These are phyloP conservation scores for Drosophila barbarae DNA, from an alignment of 2,888 invertebrate genomes.

Conservation along the genomic window DNA sequence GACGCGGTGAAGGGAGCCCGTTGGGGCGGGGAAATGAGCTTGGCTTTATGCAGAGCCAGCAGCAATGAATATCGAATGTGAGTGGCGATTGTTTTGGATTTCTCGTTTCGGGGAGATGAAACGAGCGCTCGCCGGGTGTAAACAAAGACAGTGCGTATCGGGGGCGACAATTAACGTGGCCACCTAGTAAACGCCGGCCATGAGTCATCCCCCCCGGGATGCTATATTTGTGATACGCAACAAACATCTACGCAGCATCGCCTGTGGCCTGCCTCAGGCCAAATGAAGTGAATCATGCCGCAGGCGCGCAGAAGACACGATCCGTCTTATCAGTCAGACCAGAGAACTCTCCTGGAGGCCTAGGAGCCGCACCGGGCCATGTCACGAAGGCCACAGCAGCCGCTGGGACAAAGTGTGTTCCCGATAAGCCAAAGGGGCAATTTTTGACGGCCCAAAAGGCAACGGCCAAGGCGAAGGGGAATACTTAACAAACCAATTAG, in stretches of 20 bases:
- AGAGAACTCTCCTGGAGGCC: constrained; percentile 25
- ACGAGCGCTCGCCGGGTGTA: constrained; percentile 47
- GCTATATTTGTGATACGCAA: constrained; percentile 6
- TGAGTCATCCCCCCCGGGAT: constrained; percentile 49
- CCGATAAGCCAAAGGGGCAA: constrained; percentile 43
- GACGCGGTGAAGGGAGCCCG: not conserved
- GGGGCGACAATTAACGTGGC: constrained; percentile 52
- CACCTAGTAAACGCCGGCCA: constrained; percentile 49
- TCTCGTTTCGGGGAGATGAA: constrained; percentile 53
- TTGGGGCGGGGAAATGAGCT: constrained; percentile 12
- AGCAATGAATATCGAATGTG: constrained; percentile 31
- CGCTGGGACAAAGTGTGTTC: constrained; percentile 59
- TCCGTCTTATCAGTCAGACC: constrained; percentile 53
- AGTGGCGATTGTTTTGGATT: constrained; percentile 11
- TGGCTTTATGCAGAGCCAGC: constrained; percentile 37
- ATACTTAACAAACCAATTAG: constrained; percentile 74
- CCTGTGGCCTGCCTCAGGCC: constrained; percentile 46
- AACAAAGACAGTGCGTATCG: constrained; percentile 47
- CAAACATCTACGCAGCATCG: constrained; percentile 19
- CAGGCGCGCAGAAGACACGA: constrained; percentile 52
- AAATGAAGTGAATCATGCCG: constrained; percentile 64
- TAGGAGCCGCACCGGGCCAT: constrained; percentile 22
- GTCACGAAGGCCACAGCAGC: constrained; percentile 45
- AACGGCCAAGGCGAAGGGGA: constrained; percentile 21
- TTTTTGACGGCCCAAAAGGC: constrained; percentile 46